Evolutionary conservation across 2,888 invertebrate genomes (phyloP).

Genomic region (Dione juno): DNA sequence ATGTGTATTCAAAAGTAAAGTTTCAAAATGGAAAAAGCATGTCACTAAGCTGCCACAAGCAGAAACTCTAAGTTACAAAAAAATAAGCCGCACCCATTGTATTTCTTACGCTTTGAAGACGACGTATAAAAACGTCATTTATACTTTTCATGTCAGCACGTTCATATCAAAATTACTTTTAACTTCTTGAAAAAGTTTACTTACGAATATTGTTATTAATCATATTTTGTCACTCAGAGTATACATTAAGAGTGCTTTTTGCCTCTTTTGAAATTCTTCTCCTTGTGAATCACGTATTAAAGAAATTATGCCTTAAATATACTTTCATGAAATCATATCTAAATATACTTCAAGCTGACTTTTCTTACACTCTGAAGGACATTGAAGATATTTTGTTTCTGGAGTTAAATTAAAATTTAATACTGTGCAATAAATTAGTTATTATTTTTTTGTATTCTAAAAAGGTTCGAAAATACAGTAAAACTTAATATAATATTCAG

Average conservation of each 20-base stretch:
- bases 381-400: background rate
- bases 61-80: slow-evolving; percentile 16
- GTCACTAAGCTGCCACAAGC: slow-evolving; percentile 16
- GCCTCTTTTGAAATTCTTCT: slow-evolving; percentile 18
- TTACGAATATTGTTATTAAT: slow-evolving; percentile 35
- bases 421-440: too few relatives aligned
- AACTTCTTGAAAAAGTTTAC: background rate
- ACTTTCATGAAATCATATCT: slow-evolving; percentile 57
- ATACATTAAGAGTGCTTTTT: background rate
- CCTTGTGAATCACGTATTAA: slow-evolving; percentile 47
- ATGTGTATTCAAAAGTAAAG: slow-evolving; percentile 14
- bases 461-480: too few relatives aligned
- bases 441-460: too few relatives aligned
- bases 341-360: slow-evolving; percentile 14
- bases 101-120: slow-evolving; percentile 23
- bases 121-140: slow-evolving; percentile 21
- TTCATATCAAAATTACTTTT: slow-evolving; percentile 11
- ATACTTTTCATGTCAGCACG: slow-evolving; percentile 16
- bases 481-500: too few relatives aligned
- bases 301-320: slow-evolving; percentile 60
- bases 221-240: slow-evolving; percentile 37
- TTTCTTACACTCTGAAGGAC: background rate
- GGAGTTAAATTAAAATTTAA: too few relatives aligned
- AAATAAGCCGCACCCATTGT: slow-evolving; percentile 26
- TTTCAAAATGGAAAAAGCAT: slow-evolving; percentile 8